phyloP scores from a whole-genome alignment of 2,888 invertebrate genomes.

The Eurytoma californica region DNA sequence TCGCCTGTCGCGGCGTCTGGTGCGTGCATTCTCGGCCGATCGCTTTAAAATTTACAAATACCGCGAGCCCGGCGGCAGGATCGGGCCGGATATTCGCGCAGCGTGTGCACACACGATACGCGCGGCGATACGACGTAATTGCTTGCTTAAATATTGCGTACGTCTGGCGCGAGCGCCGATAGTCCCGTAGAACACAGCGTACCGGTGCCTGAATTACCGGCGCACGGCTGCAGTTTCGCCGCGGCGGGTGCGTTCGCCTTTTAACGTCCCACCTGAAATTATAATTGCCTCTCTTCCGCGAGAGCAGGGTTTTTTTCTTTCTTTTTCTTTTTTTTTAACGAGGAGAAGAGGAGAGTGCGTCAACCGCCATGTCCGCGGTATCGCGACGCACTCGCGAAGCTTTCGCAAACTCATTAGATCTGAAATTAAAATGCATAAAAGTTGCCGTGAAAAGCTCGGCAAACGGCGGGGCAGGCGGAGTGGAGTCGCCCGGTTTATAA shows the following conservation, averaged over 20 bases:
- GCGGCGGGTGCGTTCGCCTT: neutral
- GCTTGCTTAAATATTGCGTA: conserved; percentile 65
- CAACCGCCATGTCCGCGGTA: neutral
- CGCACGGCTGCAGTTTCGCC: conserved; percentile 18
- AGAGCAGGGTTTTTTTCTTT: neutral
- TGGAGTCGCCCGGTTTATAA: too few species aligned
- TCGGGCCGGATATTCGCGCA: neutral
- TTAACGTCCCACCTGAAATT: conserved; percentile 23
- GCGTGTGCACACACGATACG: neutral
- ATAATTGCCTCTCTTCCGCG: conserved; percentile 26
- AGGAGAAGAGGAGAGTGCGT: neutral
- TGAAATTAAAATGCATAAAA: too few species aligned
- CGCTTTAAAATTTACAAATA: conserved; percentile 15
- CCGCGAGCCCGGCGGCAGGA: neutral
- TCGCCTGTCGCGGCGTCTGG: neutral
- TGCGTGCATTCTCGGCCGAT: neutral
- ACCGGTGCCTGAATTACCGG: neutral
- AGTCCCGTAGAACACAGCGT: neutral
- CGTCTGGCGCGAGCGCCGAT: conserved; percentile 46
- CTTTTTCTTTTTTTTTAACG: neutral
- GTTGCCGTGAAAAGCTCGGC: too few species aligned
- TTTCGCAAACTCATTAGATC: too few species aligned
- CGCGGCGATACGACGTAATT: conserved; percentile 61
- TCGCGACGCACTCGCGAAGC: too few species aligned
- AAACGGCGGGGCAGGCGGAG: neutral